Evolutionary conservation across 2,888 invertebrate genomes (phyloP), one percentile per base, ranked within the genome.

Genomic region (Cerceris rybyensis): DNA sequence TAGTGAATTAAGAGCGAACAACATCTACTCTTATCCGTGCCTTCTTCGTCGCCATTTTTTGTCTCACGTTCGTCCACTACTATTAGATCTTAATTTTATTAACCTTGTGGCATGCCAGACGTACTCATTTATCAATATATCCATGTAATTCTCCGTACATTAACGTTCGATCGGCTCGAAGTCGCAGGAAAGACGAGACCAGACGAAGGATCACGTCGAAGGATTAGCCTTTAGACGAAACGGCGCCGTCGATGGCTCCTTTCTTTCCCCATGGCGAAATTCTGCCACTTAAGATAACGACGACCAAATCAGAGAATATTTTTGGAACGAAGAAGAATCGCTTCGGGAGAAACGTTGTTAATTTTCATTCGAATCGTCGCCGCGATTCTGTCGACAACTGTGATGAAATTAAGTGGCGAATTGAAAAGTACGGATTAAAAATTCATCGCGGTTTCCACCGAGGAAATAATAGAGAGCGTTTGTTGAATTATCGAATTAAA

Each of bases 181-280:
- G 6, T 42, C 28, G 52, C 5, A 42, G 43, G 17, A n/a, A 13
- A 63, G 52, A 49, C 41, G 50, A 52, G 52, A 11, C 13, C 7
- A 7, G 28, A 61, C 46, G n/a, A 8, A 50, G 41, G 39, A 9
- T 17, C 11, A n/a, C 28, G 61, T 9, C 43, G 46, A 46, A 49
- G 14, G 9, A 43, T 13, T 41, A 42, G 14, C 6, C 14, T 41
- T 80, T 80, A 59, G 68, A 70, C 65, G 49, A 75, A 65, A 75
- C 70, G 81, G 75, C 80, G 81, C 75, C 80, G 46, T 28, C 52
- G 28, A 7, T 43, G 57, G 43, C 58, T 68, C 64, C 28, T 69
- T 61, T 60, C 46, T 28, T 66, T 39, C 13, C 68, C 41, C 64
- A 14, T 14, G 42, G 17, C 13, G 14, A 42, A 50, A 41, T n/a